phyloP scores from a whole-genome alignment of 2,113 vertebrate species.

The Uropsilus gracilis region DNA sequence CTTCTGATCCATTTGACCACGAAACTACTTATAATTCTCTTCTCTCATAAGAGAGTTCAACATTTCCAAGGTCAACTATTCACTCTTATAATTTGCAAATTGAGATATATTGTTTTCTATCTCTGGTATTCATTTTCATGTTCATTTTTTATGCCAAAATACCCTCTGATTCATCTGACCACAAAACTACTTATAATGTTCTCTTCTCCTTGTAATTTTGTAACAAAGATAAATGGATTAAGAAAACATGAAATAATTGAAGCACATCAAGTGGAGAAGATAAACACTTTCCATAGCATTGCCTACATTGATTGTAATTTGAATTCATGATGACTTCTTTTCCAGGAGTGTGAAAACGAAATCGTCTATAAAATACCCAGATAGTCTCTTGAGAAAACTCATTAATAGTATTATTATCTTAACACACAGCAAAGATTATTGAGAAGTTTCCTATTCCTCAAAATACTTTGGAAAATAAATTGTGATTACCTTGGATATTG shows the following conservation, averaged over 20 bases:
- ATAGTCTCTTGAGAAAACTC: constrained; percentile 63
- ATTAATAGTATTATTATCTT: constrained; percentile 76
- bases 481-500: constrained; percentile 64
- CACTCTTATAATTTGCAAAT: background rate
- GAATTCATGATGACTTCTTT: constrained; percentile 45
- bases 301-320: constrained; percentile 33
- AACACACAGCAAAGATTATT: constrained; percentile 72
- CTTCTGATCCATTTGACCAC: background rate
- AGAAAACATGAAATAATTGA: background rate
- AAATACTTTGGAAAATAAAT: constrained; percentile 72
- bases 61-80: background rate
- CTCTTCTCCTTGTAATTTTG: background rate
- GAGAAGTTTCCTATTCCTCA: constrained; percentile 73
- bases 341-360: constrained; percentile 22
- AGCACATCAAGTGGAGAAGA: background rate
- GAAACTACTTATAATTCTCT: background rate
- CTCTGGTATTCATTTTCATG: background rate
- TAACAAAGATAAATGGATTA: constrained; percentile 16
- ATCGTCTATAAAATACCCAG: constrained; percentile 58
- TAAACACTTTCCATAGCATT: background rate
- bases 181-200: background rate
- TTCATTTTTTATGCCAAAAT: background rate
- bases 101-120: background rate
- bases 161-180: background rate
- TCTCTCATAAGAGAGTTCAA: background rate